Percentiles rank a stretch among this genome's conserved stretches.
Conservation (phyloP, 2,113 vertebrate genomes). For the Microcebus tavaratra region DNA sequence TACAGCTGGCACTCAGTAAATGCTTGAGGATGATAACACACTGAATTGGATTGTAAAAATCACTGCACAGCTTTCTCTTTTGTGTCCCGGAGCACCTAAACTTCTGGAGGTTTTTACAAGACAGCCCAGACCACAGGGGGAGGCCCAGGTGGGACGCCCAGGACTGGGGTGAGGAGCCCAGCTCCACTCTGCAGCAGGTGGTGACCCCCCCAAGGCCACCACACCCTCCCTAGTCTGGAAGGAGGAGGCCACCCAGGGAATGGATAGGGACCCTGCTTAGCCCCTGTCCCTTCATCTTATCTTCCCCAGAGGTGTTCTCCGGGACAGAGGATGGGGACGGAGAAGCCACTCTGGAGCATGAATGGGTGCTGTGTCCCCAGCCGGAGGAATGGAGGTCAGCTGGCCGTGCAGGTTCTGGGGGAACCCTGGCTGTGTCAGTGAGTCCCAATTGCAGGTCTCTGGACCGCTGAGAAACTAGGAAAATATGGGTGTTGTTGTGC, state of each 20-base stretch:
- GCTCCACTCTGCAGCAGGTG: neutral
- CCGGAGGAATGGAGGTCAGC: accelerated
- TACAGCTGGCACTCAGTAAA: neutral
- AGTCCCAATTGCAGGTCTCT: neutral
- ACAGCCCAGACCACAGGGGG: neutral
- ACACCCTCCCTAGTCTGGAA: neutral
- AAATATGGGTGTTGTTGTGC: neutral
- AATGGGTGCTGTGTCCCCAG: neutral
- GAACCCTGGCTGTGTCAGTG: neutral
- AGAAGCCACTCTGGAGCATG: neutral
- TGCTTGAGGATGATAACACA: neutral
- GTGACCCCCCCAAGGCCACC: neutral
- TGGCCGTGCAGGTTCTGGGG: neutral
- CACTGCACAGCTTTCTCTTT: neutral
- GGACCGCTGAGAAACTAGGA: neutral
- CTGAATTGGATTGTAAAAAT: neutral
- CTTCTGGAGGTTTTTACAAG: neutral
- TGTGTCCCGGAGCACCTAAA: neutral
- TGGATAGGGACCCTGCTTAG: neutral
- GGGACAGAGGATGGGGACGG: neutral
- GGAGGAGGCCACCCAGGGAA: no score
- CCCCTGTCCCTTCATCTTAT: neutral
- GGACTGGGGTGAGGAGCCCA: neutral
- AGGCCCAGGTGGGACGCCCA: neutral
- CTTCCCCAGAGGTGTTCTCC: neutral